Conservation (phyloP, 2,113 vertebrate species). For the Pionites leucogaster region DNA sequence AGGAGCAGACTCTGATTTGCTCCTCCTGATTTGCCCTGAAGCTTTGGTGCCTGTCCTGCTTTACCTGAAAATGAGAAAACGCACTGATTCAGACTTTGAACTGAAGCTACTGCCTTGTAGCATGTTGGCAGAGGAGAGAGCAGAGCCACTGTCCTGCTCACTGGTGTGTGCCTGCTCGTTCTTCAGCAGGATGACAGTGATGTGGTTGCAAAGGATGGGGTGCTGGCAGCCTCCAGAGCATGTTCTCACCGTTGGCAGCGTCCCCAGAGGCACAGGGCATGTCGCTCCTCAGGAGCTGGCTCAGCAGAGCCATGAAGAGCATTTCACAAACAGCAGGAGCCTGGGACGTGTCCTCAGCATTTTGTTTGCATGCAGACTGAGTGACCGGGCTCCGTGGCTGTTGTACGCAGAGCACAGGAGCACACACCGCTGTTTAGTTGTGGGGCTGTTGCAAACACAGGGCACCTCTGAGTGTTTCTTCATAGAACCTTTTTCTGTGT, state of each 20-base stretch:
- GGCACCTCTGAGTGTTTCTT: background rate
- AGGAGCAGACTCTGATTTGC: accelerated
- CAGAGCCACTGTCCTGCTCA: background rate
- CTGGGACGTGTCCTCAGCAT: background rate
- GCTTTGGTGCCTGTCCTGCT: background rate
- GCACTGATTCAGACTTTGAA: background rate
- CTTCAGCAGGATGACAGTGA: background rate
- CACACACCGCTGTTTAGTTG: background rate
- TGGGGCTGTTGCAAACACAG: background rate
- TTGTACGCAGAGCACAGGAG: background rate
- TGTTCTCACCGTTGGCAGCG: background rate
- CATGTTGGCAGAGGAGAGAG: background rate
- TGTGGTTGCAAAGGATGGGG: accelerated
- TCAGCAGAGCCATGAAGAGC: background rate
- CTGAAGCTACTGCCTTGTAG: background rate
- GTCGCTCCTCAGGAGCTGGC: background rate
- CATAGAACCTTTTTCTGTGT: background rate
- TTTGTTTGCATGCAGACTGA: accelerated
- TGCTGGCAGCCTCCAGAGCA: accelerated
- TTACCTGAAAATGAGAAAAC: background rate
- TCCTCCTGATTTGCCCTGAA: background rate
- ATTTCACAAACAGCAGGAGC: background rate
- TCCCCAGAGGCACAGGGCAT: background rate
- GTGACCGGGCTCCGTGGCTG: background rate
- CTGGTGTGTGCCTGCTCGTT: background rate